Evolutionary conservation across 2,888 invertebrate genomes (phyloP).

Genomic region (Archips crataeganus): DNA sequence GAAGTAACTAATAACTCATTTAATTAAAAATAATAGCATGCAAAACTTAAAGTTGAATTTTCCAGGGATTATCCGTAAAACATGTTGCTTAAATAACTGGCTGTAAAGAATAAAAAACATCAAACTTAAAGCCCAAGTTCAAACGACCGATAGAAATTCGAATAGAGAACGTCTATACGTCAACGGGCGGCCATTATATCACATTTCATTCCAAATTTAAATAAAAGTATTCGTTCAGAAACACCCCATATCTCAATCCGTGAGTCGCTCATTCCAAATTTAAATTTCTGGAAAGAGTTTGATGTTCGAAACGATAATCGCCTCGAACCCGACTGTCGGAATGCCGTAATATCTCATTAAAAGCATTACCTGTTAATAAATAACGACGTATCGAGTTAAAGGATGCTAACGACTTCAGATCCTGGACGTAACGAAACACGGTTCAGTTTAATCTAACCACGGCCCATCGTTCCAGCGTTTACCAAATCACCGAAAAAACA

Average conservation of each 20-base stretch:
- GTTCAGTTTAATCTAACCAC: conserved; percentile 56
- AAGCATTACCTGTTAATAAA: conserved; percentile 61
- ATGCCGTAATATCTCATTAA: conserved; percentile 82
- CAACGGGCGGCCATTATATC: conserved; percentile 70
- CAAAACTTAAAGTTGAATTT: not conserved
- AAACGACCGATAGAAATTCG: conserved; percentile 53
- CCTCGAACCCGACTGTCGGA: conserved; percentile 67
- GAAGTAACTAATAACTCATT: not conserved
- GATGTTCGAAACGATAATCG: conserved; percentile 79
- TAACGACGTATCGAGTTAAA: conserved; percentile 60
- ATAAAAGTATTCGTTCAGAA: conserved; percentile 71
- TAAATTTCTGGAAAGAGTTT: conserved; percentile 82
- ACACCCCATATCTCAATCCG: conserved; percentile 78
- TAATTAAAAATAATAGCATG: not conserved
- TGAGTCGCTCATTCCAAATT: conserved; percentile 73
- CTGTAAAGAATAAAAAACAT: conserved; percentile 16
- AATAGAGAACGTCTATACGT: conserved; percentile 63
- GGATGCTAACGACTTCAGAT: conserved; percentile 58
- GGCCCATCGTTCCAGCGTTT: conserved; percentile 53
- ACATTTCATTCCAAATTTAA: conserved; percentile 77
- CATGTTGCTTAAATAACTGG: conserved; percentile 21
- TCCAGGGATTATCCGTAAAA: not conserved
- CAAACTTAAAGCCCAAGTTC: conserved; percentile 49
- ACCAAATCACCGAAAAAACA: conserved; percentile 53
- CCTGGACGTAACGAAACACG: conserved; percentile 54